These are phyloP conservation scores for Paradoxurus hermaphroditus DNA, from an alignment of 2,113 vertebrate genomes.

Conservation along the genomic window DNA sequence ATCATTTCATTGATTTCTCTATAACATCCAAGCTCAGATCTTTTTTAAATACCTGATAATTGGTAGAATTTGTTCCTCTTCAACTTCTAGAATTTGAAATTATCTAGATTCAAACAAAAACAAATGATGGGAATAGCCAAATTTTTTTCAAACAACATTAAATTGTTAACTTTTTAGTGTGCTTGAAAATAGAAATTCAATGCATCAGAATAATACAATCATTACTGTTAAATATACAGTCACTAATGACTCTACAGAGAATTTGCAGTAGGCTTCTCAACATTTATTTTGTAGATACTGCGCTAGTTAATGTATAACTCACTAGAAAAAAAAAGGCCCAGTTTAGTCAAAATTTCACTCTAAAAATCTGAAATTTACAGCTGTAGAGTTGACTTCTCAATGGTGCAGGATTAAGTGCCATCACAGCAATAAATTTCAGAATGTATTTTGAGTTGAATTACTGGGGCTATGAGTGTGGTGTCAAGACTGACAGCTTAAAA, in stretches of 20 bases:
- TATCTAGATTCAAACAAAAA: not conserved
- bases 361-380: slow-evolving; percentile 30
- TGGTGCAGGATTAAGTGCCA: not conserved
- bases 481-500: slow-evolving; percentile 30
- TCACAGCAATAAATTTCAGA: not conserved
- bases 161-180: not conserved
- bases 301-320: not conserved
- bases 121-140: not conserved
- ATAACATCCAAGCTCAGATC: not conserved
- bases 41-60: not conserved
- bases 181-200: not conserved
- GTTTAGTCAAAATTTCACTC: slow-evolving; percentile 46
- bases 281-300: not conserved
- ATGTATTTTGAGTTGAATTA: slow-evolving; percentile 33
- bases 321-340: not conserved
- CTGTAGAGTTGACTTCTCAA: slow-evolving; percentile 4
- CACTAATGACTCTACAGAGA: not conserved
- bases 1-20: not conserved
- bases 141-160: slow-evolving; percentile 4
- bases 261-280: not conserved
- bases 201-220: not conserved
- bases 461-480: not conserved
- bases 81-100: not conserved
- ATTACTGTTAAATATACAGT: not conserved
- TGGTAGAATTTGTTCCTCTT: not conserved